phyloP scores from a whole-genome alignment of 2,888 invertebrate species.

The Thereva nobilitata region DNA sequence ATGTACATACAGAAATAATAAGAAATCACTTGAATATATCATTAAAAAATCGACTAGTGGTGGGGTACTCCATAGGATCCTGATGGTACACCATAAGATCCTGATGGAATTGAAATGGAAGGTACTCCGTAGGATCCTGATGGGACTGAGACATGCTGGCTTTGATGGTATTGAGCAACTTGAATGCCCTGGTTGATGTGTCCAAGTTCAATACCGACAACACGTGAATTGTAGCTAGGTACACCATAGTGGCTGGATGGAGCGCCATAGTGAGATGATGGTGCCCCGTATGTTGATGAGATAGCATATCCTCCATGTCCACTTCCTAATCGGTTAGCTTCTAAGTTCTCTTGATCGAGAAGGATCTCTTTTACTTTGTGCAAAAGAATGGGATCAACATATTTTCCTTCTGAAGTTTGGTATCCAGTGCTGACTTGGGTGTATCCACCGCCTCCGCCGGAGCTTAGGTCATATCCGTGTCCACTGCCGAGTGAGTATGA shows the following conservation, averaged over 20 bases:
- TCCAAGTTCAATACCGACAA: slow-evolving; percentile 77
- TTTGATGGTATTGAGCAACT: slow-evolving; percentile 77
- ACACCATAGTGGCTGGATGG: slow-evolving; percentile 48
- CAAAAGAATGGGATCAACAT: slow-evolving; percentile 72
- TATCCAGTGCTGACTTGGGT: slow-evolving; percentile 71
- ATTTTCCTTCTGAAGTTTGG: slow-evolving; percentile 75
- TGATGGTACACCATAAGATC: slow-evolving; percentile 41
- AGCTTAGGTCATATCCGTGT: neutral
- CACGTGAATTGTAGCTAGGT: slow-evolving; percentile 59
- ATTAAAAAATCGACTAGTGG: slow-evolving; percentile 25
- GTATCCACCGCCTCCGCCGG: slow-evolving; percentile 63
- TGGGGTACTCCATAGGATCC: slow-evolving; percentile 40
- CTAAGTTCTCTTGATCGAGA: slow-evolving; percentile 70
- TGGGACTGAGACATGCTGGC: slow-evolving; percentile 59
- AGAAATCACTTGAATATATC: slow-evolving; percentile 14
- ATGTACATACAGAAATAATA: slow-evolving; percentile 11
- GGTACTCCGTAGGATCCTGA: slow-evolving; percentile 68
- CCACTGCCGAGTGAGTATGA: slow-evolving; percentile 13
- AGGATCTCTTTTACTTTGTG: slow-evolving; percentile 79
- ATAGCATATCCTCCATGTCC: slow-evolving; percentile 47
- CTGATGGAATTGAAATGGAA: slow-evolving; percentile 25
- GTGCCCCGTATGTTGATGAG: slow-evolving; percentile 61
- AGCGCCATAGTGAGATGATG: slow-evolving; percentile 68
- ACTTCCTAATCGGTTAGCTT: slow-evolving; percentile 58
- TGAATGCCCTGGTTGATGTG: slow-evolving; percentile 79